These are phyloP conservation scores for Clarias gariepinus DNA, from an alignment of 2,113 vertebrate species.

Conservation along the genomic window DNA sequence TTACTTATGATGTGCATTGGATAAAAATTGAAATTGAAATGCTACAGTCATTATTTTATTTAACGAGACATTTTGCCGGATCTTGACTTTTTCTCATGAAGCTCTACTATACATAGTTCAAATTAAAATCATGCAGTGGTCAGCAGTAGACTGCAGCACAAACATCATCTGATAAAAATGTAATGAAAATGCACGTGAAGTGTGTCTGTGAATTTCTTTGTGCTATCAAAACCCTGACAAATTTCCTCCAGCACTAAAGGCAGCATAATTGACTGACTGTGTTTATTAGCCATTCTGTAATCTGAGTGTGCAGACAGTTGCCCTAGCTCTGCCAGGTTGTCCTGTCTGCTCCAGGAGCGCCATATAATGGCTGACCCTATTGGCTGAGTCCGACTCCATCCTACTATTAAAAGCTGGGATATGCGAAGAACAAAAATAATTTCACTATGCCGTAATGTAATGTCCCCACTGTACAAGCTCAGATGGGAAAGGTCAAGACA, in stretches of 20 bases:
- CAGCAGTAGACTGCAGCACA: not conserved
- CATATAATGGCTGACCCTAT: no score
- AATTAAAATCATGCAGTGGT: not conserved
- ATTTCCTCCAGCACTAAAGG: not conserved
- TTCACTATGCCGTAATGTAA: no score
- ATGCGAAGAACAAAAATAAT: no score
- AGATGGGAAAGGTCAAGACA: not conserved
- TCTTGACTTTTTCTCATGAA: not conserved
- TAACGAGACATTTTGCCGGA: not conserved
- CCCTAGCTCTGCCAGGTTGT: no score
- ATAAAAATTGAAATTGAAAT: not conserved
- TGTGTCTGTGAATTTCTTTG: not conserved
- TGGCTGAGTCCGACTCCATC: no score
- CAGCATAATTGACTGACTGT: not conserved
- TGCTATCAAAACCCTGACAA: not conserved
- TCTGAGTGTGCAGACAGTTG: not conserved
- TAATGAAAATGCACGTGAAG: not conserved
- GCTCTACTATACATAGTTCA: not conserved
- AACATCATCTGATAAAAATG: not conserved
- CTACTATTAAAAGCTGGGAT: no score
- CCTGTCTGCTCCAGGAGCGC: no score
- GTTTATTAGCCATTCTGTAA: not conserved
- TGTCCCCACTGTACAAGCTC: no score
- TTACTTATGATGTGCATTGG: not conserved
- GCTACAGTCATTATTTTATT: not conserved